A percentile compares a stretch with the other conserved stretches of the same genome.
These are phyloP conservation scores for Hirudinaria manillensis DNA, from an alignment of 2,888 invertebrate species.

Conservation along the genomic window DNA sequence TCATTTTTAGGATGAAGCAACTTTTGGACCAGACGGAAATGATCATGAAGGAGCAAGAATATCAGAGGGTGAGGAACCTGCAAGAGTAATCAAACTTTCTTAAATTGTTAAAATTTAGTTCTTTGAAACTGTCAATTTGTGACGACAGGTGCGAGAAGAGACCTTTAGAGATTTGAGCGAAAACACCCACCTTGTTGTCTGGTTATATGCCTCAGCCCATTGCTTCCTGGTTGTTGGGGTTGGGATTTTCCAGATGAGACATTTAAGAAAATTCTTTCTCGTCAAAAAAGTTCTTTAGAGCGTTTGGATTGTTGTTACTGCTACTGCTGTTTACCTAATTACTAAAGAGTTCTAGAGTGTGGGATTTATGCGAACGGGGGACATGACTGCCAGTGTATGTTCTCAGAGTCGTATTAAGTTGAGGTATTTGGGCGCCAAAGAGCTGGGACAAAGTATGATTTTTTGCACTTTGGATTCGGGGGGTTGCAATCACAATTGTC, in stretches of 20 bases:
- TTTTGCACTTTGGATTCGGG: too few relatives aligned
- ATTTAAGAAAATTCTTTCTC: constrained; percentile 97
- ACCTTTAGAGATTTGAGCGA: constrained; percentile 94
- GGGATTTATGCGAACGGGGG: too few relatives aligned
- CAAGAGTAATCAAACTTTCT: background rate
- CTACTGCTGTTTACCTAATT: too few relatives aligned
- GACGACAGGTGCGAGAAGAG: constrained; percentile 86
- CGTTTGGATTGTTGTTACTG: too few relatives aligned
- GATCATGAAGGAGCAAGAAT: constrained; percentile 98
- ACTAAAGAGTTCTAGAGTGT: too few relatives aligned
- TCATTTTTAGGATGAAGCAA: constrained; percentile 88
- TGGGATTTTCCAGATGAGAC: constrained; percentile 99
- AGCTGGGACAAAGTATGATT: too few relatives aligned
- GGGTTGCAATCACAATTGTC: too few relatives aligned
- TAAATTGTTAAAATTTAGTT: background rate
- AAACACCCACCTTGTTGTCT: constrained; percentile 75
- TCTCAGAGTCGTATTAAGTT: too few relatives aligned
- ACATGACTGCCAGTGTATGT: too few relatives aligned
- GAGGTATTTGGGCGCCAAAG: too few relatives aligned
- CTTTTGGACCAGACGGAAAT: constrained; percentile 96
- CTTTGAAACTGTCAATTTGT: background rate
- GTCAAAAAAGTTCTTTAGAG: constrained; percentile 70
- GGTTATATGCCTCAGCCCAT: constrained; percentile 91
- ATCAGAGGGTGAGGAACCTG: constrained; percentile 61
- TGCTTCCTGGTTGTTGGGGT: constrained; percentile 77